Evolutionary conservation across 2,888 invertebrate genomes (phyloP), one percentile per base, ranked within the genome.

Genomic region (Rhagonycha fulva): DNA sequence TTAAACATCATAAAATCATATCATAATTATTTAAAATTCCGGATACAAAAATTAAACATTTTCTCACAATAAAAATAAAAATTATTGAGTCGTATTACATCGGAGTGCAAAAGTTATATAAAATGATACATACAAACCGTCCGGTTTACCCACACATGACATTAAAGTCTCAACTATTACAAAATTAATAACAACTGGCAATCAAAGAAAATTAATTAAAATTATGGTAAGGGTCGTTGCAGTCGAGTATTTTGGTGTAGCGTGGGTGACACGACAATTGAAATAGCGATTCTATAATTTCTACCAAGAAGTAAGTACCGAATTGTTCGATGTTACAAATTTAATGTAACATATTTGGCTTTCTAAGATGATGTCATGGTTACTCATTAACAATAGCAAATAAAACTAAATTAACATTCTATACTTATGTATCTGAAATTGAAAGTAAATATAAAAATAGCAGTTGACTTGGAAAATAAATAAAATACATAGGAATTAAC

Each of bases 281-380:
- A 47, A 47, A 47, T 47, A n/a, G 47, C n/a, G n/a, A 47, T 47
- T 47, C 47, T 47, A 47, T 47, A 47, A n/a, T 47, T 47, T 47
- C n/a, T n/a, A 47, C 7, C 47, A 47, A 47, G 47, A 47, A 47
- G 47, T 47, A 47, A 47, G 7, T 47, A 47, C 47, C 47, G 47
- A 47, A 47, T 47, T 47, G 47, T 47, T 47, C 47, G 47, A 47
- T 47, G 47, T 47, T 47, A 47, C 47, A n/a, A 47, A 47, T 14
- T 30, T 68, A 68, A n/a, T 70, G 26, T 24, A 71, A 67, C 76
- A 68, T 70, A 63, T 76, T 70, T 30, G 70, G 67, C 70, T 72
- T 75, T 75, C 71, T 67, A 69, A 70, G 72, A 76, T 76, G 76
- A 76, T 76, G 76, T 76, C 76, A 76, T 73, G n/a, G 60, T 61